Base-by-base conservation (phyloP, 2,797 vertebrate genomes). In the Smutsia temminckii region DNA sequence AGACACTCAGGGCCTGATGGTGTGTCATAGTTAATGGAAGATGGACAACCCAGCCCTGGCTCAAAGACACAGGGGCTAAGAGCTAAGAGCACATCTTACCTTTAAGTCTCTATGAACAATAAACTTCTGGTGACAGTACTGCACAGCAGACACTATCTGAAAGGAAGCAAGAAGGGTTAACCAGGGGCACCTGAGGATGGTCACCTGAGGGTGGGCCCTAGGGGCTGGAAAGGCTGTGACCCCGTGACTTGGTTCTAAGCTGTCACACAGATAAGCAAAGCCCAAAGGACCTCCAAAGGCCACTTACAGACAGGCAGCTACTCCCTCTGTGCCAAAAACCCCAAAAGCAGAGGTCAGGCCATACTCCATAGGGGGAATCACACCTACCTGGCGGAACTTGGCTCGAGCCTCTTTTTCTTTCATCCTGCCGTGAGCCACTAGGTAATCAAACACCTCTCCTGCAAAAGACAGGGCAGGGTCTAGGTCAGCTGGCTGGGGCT, bases 41-140 rank as follows among this genome's bases (percentile, higher is more conserved):
- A 17, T 8, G 17, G 40, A 3, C 14, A 9, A 10, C 20, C n/a
- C 29, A 37, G 64, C 10, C 6, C 51, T 10, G 20, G 49, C 29
- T 37, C 46, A 71, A 59, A 63, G 79, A 66, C 29, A 16, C 6
- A 27, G 27, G 11, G 40, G 79, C 1, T 13, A 11, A 49, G 17
- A 8, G 79, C 1, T 16, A 11, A 49, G 17, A 8, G 23, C 8
- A 20, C 0, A 32, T 57, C 99, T 99, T 97, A 99, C 99, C 99
- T 99, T 99, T 94, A 99, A 98, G 98, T 99, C 99, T 98, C 99
- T 98, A 97, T 99, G 99, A 94, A 99, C 99, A 97, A 99, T 99
- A 97, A 99, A 99, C 98, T 99, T 99, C 98, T 99, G 99, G 98
- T 99, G 99, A 98, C 99, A 99, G 98, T 99, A 99, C 98, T 99